A percentile compares a stretch with the other conserved stretches of the same genome.
These are phyloP conservation scores for Xiphorhynchus erythropygius DNA, from an alignment of 2,797 vertebrate genomes.

Conservation along the genomic window DNA sequence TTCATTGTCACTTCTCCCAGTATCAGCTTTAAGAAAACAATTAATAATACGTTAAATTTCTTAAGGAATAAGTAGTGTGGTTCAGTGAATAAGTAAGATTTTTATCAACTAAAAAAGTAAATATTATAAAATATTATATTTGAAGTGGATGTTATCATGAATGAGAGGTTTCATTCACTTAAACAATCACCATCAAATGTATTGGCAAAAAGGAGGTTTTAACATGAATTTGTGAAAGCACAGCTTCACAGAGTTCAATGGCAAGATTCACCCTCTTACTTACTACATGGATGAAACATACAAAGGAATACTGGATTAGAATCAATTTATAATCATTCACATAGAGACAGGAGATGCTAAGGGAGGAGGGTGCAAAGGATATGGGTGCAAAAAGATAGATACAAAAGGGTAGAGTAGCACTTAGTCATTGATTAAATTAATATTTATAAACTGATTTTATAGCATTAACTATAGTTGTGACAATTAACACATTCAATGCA, in stretches of 20 bases:
- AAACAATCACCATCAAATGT: neutral
- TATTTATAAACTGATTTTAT: neutral
- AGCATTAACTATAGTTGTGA: neutral
- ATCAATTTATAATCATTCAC: neutral
- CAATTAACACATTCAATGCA: neutral
- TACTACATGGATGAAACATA: neutral
- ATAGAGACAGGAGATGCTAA: neutral
- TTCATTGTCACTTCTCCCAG: neutral
- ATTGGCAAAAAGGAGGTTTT: neutral
- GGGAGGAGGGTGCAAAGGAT: neutral
- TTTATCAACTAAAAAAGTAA: neutral
- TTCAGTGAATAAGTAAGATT: neutral
- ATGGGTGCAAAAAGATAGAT: neutral
- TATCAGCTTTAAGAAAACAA: neutral
- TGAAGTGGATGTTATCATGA: accelerated
- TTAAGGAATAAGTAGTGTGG: neutral
- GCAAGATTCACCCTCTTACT: neutral
- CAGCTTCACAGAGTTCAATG: neutral
- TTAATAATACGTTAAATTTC: neutral
- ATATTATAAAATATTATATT: neutral
- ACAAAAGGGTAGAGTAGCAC: neutral
- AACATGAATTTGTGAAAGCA: neutral
- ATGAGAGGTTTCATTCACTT: neutral
- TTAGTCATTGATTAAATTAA: neutral
- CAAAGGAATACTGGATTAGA: neutral